These are phyloP conservation scores for Salvator merianae DNA, from an alignment of 2,113 vertebrate species.

Conservation along the genomic window DNA sequence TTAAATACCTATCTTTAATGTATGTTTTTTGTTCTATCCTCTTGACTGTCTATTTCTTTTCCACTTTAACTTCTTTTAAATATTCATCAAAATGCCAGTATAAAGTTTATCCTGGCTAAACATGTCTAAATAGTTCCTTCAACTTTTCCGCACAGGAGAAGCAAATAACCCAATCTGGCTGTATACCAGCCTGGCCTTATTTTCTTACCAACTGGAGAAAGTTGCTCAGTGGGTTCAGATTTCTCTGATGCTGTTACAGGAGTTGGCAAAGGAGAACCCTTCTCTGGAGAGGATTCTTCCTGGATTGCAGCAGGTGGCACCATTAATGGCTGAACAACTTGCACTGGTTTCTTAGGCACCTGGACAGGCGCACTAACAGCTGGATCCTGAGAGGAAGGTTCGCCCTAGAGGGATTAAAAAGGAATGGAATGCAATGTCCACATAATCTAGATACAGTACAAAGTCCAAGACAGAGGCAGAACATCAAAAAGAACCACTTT, in stretches of 20 bases:
- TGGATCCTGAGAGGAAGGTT: conserved; percentile 68
- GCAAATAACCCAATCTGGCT: neutral
- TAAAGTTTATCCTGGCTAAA: neutral
- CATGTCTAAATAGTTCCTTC: neutral
- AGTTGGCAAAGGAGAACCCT: conserved; percentile 27
- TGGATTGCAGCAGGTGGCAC: conserved; percentile 47
- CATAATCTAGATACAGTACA: conserved; percentile 4
- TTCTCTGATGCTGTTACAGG: conserved; percentile 36
- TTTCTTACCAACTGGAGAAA: conserved; percentile 70
- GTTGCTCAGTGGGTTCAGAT: conserved; percentile 50
- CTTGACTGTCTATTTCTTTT: neutral
- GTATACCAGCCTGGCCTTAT: neutral
- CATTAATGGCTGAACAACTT: conserved; percentile 64
- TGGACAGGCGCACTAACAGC: conserved; percentile 72
- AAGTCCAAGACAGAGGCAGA: neutral
- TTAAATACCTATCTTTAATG: neutral
- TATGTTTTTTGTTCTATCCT: neutral
- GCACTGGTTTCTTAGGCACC: conserved; percentile 59
- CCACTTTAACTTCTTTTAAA: neutral
- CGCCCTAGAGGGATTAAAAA: conserved; percentile 61
- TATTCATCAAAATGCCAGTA: neutral
- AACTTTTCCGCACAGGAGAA: neutral
- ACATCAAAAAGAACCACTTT: too few species aligned
- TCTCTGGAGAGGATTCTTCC: conserved; percentile 52
- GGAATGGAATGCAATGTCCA: neutral